Evolutionary conservation across 1,140 invertebrate genomes (phyloP).

Genomic region (Doryteuthis pealeii): DNA sequence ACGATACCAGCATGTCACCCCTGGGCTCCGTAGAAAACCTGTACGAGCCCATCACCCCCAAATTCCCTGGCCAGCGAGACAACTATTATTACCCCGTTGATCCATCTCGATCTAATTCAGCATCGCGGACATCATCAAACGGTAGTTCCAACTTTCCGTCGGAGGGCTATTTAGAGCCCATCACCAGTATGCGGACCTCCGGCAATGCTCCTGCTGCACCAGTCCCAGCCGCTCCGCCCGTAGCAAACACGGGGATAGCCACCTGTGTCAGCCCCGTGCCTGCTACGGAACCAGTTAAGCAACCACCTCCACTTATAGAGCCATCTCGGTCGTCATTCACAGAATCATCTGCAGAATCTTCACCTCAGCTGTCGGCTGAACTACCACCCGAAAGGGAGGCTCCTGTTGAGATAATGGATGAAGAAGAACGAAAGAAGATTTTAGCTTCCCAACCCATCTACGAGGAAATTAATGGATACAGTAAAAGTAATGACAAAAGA

Average conservation of each 20-base stretch:
- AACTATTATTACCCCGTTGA: conserved; percentile 37
- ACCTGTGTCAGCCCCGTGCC: conserved; percentile 15
- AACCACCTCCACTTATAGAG: background rate
- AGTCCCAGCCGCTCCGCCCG: background rate
- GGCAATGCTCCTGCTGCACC: conserved; percentile 7
- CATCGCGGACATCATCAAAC: conserved; percentile 19
- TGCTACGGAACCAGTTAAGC: background rate
- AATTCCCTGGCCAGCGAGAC: conserved; percentile 29
- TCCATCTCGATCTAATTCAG: conserved; percentile 8
- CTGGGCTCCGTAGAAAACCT: conserved; percentile 50
- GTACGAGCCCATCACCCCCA: conserved; percentile 50
- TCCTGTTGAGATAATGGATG: conserved; percentile 18
- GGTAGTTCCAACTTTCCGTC: conserved; percentile 28
- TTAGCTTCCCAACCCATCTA: conserved; percentile 53
- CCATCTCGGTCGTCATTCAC: conserved; percentile 2
- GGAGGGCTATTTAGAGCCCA: conserved; percentile 49
- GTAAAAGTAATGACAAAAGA: conserved; percentile 25
- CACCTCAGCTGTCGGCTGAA: conserved; percentile 16
- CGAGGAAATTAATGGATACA: conserved; percentile 51
- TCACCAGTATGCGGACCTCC: conserved; percentile 22
- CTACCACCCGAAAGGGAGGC: conserved; percentile 12
- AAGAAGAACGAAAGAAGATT: conserved; percentile 37
- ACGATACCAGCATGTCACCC: conserved; percentile 46
- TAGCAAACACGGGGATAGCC: conserved; percentile 16
- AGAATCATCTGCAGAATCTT: conserved; percentile 16